Base-by-base conservation (phyloP, 2,888 invertebrate species). In the Hirtodrosophila confusa region DNA sequence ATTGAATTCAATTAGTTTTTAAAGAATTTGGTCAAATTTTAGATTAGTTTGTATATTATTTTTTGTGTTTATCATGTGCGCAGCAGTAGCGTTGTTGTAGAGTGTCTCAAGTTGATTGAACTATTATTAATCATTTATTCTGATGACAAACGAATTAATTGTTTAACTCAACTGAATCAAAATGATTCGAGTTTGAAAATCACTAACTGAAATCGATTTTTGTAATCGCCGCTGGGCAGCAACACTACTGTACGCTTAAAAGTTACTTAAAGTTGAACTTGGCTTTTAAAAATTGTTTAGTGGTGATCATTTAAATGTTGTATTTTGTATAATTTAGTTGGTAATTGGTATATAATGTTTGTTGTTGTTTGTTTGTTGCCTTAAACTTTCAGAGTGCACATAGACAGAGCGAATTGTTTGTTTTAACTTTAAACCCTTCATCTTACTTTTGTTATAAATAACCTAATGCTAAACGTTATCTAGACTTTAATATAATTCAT, bases 341-440 rank as follows among this genome's bases (percentile, higher is more conserved):
- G 65, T 75, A 75, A 69, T 58, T 75, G 60, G 58, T 83, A 83
- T 79, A 73, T 78, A 69, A 77, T 69, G 53, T 50, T 61, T 51
- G 41, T 58, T 66, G 35, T 61, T 63, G 41, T 57, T 64, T 72
- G 68, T 61, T 56, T 66, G 54, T 78, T 80, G 78, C 76, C 84
- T 86, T 77, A 56, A 78, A 86, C 75, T 78, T 83, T 75, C 83
- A 72, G 75, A 83, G 84, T 85, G 86, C 79, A 86, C 73, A 85
- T 62, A 73, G 73, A 61, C 70, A 66, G 56, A 60, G 51, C 56
- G 49, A 76, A 67, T 76, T 64, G 64, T 80, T 79, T 27, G 6
- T 27, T 2, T 27, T 8, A 31, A 31, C 43, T 51, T 63, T 73
- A 67, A 71, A 75, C 85, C 69, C 61, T 63, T 75, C 75, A 69